Evolutionary conservation across 2,113 vertebrate species (phyloP).

Genomic region (Eidolon helvum): DNA sequence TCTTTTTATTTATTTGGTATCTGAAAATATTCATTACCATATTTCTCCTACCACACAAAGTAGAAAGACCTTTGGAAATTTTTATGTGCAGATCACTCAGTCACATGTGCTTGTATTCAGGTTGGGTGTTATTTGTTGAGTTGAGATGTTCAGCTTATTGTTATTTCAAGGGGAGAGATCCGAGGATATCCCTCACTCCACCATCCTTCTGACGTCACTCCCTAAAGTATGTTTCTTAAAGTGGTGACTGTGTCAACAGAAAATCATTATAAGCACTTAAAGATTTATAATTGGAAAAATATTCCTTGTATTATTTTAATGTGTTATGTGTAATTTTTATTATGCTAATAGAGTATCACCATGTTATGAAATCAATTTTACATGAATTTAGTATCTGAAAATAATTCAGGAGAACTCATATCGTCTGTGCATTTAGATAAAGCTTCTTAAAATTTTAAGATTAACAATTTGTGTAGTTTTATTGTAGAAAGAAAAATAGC

Average conservation of each 20-base stretch:
- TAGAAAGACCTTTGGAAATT: no score
- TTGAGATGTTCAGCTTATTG: no score
- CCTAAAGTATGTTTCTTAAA: constrained; percentile 83
- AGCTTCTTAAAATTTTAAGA: constrained; percentile 17
- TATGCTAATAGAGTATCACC: neutral
- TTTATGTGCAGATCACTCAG: no score
- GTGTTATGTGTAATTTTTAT: constrained; percentile 23
- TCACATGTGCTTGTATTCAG: no score
- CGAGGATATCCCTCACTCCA: no score
- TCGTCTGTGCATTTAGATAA: constrained; percentile 4
- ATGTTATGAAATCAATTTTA: neutral
- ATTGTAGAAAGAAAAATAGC: neutral
- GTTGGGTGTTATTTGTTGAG: no score
- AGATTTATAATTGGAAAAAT: constrained; percentile 51
- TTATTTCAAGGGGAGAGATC: no score
- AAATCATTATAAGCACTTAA: constrained; percentile 39
- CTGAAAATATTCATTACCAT: no score
- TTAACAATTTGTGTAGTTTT: neutral
- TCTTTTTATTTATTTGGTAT: no score
- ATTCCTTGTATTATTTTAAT: constrained; percentile 31
- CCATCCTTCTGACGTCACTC: no score
- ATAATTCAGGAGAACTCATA: constrained; percentile 24
- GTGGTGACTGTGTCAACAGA: neutral
- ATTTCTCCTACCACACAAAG: no score
- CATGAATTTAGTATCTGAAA: constrained; percentile 41